phyloP scores from a whole-genome alignment of 2,797 vertebrate genomes.

The Ctenopoma kingsleyae region DNA sequence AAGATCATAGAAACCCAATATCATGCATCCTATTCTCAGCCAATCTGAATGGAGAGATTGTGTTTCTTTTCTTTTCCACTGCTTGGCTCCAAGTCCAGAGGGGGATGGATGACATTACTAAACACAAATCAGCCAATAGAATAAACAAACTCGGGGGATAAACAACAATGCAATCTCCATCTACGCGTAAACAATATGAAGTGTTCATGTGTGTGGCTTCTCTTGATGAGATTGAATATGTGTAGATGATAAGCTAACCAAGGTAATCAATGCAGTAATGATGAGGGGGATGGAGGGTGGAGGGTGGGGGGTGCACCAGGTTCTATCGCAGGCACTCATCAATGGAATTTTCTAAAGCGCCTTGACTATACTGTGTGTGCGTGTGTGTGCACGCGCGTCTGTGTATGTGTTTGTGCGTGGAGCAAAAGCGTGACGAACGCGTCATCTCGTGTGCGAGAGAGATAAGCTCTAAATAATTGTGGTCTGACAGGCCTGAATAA shows the following conservation, averaged over 20 bases:
- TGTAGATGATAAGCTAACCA: constrained; percentile 74
- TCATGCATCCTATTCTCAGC: constrained; percentile 73
- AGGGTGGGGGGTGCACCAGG: constrained; percentile 24
- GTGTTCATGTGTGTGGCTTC: constrained; percentile 49
- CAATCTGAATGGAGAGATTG: constrained; percentile 75
- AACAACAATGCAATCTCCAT: constrained; percentile 80
- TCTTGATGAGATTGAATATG: constrained; percentile 77
- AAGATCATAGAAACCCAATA: constrained; percentile 79
- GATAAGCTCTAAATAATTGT: constrained; percentile 89
- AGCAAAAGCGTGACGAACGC: constrained; percentile 83
- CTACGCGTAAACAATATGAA: constrained; percentile 67
- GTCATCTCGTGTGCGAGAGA: constrained; percentile 83
- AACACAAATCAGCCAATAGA: constrained; percentile 79
- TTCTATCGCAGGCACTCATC: constrained; percentile 79
- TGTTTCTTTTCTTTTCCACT: constrained; percentile 62
- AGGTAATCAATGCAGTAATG: constrained; percentile 82
- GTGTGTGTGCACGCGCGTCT: constrained; percentile 20
- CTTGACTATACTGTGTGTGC: constrained; percentile 22
- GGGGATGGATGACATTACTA: constrained; percentile 75
- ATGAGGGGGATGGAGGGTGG: constrained; percentile 36
- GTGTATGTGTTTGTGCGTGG: constrained; percentile 56
- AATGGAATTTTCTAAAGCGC: constrained; percentile 74
- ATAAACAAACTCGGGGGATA: constrained; percentile 75
- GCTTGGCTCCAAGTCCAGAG: constrained; percentile 65
- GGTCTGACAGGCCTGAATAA: constrained; percentile 88